These are phyloP conservation scores for Morphnarchus princeps DNA, from an alignment of 2,113 vertebrate genomes.

Conservation along the genomic window DNA sequence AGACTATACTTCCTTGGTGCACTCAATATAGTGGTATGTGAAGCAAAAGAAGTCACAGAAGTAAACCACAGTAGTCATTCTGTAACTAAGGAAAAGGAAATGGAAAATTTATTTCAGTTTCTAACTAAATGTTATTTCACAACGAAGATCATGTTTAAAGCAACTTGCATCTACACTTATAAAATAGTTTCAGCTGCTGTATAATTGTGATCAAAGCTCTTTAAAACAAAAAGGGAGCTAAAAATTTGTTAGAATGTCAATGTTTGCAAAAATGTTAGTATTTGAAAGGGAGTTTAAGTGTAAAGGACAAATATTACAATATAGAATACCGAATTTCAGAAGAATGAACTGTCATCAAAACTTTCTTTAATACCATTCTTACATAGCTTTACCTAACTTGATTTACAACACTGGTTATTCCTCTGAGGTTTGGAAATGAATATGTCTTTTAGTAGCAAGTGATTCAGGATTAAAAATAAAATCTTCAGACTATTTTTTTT, in stretches of 20 bases:
- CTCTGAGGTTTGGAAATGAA: neutral
- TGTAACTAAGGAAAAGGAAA: slow-evolving; percentile 10
- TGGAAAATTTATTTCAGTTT: neutral
- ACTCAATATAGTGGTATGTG: neutral
- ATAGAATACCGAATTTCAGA: neutral
- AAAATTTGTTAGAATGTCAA: neutral
- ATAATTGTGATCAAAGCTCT: neutral
- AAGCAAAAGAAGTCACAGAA: neutral
- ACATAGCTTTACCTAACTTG: neutral
- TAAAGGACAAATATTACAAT: neutral
- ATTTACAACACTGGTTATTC: neutral
- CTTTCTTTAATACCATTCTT: neutral
- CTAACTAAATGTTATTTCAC: neutral
- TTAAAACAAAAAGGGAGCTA: neutral
- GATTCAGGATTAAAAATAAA: neutral
- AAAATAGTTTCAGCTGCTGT: neutral
- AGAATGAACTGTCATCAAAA: neutral
- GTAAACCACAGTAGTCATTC: neutral
- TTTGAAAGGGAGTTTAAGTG: neutral
- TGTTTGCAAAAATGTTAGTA: neutral
- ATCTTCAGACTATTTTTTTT: neutral
- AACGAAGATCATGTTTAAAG: neutral
- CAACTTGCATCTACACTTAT: neutral
- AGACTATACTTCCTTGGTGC: neutral
- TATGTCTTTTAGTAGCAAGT: neutral